These are phyloP conservation scores for Hemistola chrysoprasaria DNA, from an alignment of 2,888 invertebrate genomes.

Conservation along the genomic window DNA sequence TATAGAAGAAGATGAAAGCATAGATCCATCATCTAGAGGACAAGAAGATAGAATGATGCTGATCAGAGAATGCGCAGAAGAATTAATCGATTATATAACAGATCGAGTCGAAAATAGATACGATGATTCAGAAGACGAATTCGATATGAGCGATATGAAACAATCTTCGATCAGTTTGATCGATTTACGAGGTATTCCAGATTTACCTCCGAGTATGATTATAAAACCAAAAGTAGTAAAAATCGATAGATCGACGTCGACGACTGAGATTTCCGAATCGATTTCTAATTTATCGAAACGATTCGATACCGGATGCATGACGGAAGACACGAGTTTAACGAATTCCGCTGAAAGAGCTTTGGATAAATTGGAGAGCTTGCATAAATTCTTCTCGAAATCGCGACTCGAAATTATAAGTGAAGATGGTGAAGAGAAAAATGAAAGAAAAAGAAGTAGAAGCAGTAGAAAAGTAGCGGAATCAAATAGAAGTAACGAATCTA, in stretches of 20 bases:
- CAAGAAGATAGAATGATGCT: constrained; percentile 50
- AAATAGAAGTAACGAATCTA: constrained; percentile 37
- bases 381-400: constrained; percentile 71
- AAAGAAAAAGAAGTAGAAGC: constrained; percentile 14
- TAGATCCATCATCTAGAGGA: constrained; percentile 55
- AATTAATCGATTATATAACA: constrained; percentile 61
- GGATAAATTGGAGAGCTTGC: constrained; percentile 69
- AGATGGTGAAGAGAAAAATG: constrained; percentile 50
- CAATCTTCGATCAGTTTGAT: constrained; percentile 67
- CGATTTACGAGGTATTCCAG: constrained; percentile 69
- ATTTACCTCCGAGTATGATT: constrained; percentile 69
- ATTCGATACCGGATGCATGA: constrained; percentile 66
- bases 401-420: constrained; percentile 75
- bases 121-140: constrained; percentile 62
- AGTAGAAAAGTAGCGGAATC: constrained; percentile 23
- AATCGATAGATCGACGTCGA: constrained; percentile 72
- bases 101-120: constrained; percentile 52
- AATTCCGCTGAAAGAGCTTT: constrained; percentile 58
- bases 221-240: constrained; percentile 63
- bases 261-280: constrained; percentile 67
- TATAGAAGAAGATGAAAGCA: constrained; percentile 66
- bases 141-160: constrained; percentile 58
- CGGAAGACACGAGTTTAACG: constrained; percentile 62
- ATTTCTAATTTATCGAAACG: constrained; percentile 58
- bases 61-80: constrained; percentile 55